Conservation (phyloP, 2,888 invertebrate species). For the Therioaphis trifolii region DNA sequence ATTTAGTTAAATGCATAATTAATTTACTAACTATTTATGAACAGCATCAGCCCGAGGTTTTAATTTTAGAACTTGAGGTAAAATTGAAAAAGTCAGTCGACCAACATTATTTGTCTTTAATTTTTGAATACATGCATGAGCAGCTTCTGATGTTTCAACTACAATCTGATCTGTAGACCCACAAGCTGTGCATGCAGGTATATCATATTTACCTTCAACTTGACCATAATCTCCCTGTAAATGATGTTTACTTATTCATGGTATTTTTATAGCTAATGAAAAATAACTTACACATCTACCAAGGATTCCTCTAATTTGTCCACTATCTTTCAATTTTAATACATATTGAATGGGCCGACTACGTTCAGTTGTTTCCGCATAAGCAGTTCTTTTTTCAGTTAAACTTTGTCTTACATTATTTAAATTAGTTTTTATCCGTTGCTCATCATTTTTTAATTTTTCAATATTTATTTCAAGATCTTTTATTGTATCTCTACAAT, state of each 20-base stretch:
- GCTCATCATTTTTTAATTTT: conserved; percentile 28
- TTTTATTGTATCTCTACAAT: conserved; percentile 1
- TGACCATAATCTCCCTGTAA: conserved; percentile 92
- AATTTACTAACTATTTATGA: conserved; percentile 48
- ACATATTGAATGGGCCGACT: conserved; percentile 81
- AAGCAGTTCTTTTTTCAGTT: conserved; percentile 49
- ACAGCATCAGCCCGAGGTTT: conserved; percentile 32
- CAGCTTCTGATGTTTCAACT: conserved; percentile 88
- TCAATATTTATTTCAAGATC: conserved; percentile 28
- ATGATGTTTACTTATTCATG: not conserved
- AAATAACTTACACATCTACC: conserved; percentile 81
- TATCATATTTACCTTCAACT: conserved; percentile 91
- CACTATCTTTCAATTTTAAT: conserved; percentile 83
- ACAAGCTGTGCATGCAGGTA: conserved; percentile 95
- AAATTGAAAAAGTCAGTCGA: conserved; percentile 78
- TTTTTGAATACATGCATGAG: conserved; percentile 83
- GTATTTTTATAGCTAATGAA: not conserved
- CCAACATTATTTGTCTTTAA: conserved; percentile 84
- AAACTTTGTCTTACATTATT: conserved; percentile 48
- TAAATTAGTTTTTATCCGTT: conserved; percentile 18
- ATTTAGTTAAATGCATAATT: not conserved
- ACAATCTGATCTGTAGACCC: conserved; percentile 90
- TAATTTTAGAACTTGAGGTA: conserved; percentile 47
- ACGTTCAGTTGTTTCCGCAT: conserved; percentile 58
- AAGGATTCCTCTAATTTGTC: conserved; percentile 84